Base-by-base conservation (phyloP, 2,113 vertebrate species). In the Apteryx mantelli region DNA sequence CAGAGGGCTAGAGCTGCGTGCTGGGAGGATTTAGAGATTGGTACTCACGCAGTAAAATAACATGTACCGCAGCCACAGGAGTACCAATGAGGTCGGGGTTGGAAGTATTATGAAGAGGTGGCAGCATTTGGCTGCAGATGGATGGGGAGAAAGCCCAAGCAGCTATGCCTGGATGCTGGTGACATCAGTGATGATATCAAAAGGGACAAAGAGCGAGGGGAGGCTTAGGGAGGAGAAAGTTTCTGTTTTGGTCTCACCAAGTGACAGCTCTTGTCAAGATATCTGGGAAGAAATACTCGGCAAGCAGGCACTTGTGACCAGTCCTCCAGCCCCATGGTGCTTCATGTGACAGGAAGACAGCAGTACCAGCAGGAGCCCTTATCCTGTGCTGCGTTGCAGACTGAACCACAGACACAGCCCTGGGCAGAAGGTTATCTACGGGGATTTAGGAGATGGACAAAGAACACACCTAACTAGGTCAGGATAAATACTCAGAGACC, bases 391-490 rank as follows among this genome's bases (percentile, higher is more conserved):
- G 0, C 36, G 3, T 21, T 36, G 32, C 58, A 69, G 36, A 22
- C 69, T 84, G 64, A 44, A 5, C 19, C 63, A 25, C 15, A 5
- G 56, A 30, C 30, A 58, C 55, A 58, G 55, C 28, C 53, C 13
- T 0, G 2, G 34, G 44, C 80, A 88, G 68, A 28, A 1, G 0
- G 44, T 8, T 77, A 7, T 11, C 1, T 0, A n/a, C 2, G 17
- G 65, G 80, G 91, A 93, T 96, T 92, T 89, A 68, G 0, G 0
- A 81, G 69, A 34, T 77, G 69, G 69, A 63, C 68, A 86, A 69
- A 46, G 79, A 73, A 79, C 53, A 38, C 36, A 20, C 12, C 21
- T 30, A 87, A 80, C 84, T 96, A 96, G 89, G 91, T 89, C 91
- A 91, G 87, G 86, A 69, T 89, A 89, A 91, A 82, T 79, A 68